Evolutionary conservation across 2,113 vertebrate genomes (phyloP).

Genomic region (Balaeniceps rex): DNA sequence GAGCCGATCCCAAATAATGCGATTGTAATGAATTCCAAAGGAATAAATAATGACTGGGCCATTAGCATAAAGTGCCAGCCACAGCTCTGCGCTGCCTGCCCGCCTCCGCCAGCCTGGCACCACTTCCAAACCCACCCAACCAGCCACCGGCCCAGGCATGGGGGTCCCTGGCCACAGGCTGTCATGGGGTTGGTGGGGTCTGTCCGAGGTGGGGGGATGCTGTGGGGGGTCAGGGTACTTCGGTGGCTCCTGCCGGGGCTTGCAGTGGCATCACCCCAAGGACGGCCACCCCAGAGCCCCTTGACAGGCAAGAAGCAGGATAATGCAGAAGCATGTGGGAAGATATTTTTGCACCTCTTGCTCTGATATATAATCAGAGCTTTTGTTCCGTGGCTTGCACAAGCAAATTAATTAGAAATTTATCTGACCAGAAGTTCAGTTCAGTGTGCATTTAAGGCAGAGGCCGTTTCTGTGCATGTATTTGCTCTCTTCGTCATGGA

Average conservation of each 20-base stretch:
- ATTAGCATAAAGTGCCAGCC: constrained; percentile 49
- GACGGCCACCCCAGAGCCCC: not conserved
- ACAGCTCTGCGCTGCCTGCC: constrained; percentile 12
- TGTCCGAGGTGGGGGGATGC: not conserved
- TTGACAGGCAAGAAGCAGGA: not conserved
- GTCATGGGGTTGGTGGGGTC: not conserved
- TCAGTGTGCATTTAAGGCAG: not conserved
- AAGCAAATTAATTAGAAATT: constrained; percentile 51
- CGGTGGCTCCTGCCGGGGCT: fast-evolving
- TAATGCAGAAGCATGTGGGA: not conserved
- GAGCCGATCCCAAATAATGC: not conserved
- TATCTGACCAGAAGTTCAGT: constrained; percentile 13
- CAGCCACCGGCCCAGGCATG: not conserved
- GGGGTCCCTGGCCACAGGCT: not conserved
- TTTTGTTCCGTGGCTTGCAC: constrained; percentile 35
- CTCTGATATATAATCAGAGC: not conserved
- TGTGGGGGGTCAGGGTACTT: not conserved
- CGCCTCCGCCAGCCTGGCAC: not conserved
- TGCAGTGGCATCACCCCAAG: not conserved
- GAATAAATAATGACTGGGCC: constrained; percentile 24
- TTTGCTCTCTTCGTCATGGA: not conserved
- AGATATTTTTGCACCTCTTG: not conserved
- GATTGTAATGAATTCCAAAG: constrained; percentile 37
- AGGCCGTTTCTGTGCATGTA: not conserved
- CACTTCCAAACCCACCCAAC: not conserved